Percentiles rank a stretch among this genome's conserved stretches.
Evolutionary conservation across 2,888 invertebrate genomes (phyloP).

Genomic region (Eupeodes latifasciatus): DNA sequence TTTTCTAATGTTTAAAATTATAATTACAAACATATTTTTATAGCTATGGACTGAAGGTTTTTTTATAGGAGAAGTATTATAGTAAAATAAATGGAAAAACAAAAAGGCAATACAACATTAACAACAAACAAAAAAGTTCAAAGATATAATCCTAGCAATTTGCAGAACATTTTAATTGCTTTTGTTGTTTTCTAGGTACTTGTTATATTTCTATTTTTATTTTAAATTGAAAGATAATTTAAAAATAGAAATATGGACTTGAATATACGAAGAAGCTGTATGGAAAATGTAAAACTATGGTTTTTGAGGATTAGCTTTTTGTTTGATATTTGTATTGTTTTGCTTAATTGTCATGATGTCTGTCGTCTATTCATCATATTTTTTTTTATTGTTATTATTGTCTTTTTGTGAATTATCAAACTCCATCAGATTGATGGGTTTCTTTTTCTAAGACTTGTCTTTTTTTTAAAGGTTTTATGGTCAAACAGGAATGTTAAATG

Average conservation of each 20-base stretch:
- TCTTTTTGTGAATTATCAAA: background rate
- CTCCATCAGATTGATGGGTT: background rate
- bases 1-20: conserved; percentile 22
- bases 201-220: background rate
- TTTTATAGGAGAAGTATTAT: conserved; percentile 24
- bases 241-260: background rate
- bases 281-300: background rate
- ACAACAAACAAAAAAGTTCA: conserved; percentile 9
- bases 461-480: background rate
- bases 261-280: no score
- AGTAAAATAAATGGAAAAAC: conserved; percentile 24
- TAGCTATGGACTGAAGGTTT: no score
- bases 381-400: background rate
- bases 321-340: background rate
- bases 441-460: background rate
- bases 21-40: conserved; percentile 25
- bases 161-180: conserved; percentile 47
- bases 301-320: conserved; percentile 8
- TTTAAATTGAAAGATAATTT: conserved; percentile 1
- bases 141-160: conserved; percentile 48
- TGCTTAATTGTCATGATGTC: conserved; percentile 1
- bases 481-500: background rate
- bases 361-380: background rate
- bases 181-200: conserved; percentile 32
- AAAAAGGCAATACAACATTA: conserved; percentile 11